phyloP scores from a whole-genome alignment of 2,113 vertebrate genomes.

The Dasyurus viverrinus region DNA sequence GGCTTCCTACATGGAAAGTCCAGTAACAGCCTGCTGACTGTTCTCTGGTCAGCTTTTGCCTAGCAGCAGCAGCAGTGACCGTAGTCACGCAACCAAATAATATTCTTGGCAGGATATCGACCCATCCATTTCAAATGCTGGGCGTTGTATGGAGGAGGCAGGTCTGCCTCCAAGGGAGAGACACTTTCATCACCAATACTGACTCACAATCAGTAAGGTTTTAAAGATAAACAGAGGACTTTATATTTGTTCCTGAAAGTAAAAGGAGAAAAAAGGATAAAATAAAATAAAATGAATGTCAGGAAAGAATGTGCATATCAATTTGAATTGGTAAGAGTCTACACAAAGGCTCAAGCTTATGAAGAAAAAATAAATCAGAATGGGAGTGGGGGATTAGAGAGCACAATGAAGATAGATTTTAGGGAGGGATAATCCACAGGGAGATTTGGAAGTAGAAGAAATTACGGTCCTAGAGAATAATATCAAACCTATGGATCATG shows the following conservation, averaged over 20 bases:
- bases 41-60: too few relatives aligned
- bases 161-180: too few relatives aligned
- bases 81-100: too few relatives aligned
- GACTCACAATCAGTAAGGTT: background rate
- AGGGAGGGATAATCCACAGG: background rate
- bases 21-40: too few relatives aligned
- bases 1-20: too few relatives aligned
- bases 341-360: too few relatives aligned
- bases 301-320: background rate
- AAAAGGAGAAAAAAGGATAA: background rate
- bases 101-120: too few relatives aligned
- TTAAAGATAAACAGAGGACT: background rate
- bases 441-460: background rate
- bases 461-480: background rate
- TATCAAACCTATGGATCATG: background rate
- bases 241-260: background rate
- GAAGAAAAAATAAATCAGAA: background rate
- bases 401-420: background rate
- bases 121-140: too few relatives aligned
- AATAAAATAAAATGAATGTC: background rate
- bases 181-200: background rate
- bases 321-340: background rate
- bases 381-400: background rate
- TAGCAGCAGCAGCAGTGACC: too few relatives aligned
- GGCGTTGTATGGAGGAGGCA: too few relatives aligned